Percentiles rank a stretch among this genome's conserved stretches.
Conservation (phyloP, 2,113 vertebrate genomes). For the Pleuronectes platessa region DNA sequence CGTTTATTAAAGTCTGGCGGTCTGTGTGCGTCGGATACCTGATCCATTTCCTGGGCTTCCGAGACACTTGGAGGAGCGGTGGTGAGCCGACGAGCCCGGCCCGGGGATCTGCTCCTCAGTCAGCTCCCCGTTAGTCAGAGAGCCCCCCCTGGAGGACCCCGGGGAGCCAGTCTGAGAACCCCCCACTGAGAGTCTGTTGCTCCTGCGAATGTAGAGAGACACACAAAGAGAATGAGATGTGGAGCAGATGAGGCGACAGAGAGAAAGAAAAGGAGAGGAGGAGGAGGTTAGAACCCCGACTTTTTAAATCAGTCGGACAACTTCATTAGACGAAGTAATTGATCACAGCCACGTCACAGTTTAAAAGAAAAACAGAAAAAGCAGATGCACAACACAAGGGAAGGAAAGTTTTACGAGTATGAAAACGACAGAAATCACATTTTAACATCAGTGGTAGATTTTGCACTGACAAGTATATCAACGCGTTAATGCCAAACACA, state of each 20-base stretch:
- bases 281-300: too few species aligned
- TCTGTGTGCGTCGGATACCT: constrained; percentile 50
- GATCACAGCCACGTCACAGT: too few species aligned
- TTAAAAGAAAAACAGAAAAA: too few species aligned
- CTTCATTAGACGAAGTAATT: too few species aligned
- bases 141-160: constrained; percentile 56
- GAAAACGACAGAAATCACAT: too few species aligned
- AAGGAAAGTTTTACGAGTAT: too few species aligned
- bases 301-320: too few species aligned
- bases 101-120: constrained; percentile 77
- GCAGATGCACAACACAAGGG: too few species aligned
- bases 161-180: constrained; percentile 73
- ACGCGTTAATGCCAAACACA: constrained; percentile 3
- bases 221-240: not conserved
- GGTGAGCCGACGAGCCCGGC: constrained; percentile 69
- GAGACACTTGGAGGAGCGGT: constrained; percentile 75
- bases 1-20: too few species aligned
- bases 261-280: not conserved
- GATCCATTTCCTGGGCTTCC: constrained; percentile 57
- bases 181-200: constrained; percentile 78
- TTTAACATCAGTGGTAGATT: too few species aligned
- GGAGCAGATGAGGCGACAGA: not conserved
- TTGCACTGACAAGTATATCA: too few species aligned
- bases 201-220: constrained; percentile 67
- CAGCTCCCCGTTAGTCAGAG: constrained; percentile 73